These are phyloP conservation scores for Neoaliturus tenellus DNA, from an alignment of 2,888 invertebrate species.

Conservation along the genomic window DNA sequence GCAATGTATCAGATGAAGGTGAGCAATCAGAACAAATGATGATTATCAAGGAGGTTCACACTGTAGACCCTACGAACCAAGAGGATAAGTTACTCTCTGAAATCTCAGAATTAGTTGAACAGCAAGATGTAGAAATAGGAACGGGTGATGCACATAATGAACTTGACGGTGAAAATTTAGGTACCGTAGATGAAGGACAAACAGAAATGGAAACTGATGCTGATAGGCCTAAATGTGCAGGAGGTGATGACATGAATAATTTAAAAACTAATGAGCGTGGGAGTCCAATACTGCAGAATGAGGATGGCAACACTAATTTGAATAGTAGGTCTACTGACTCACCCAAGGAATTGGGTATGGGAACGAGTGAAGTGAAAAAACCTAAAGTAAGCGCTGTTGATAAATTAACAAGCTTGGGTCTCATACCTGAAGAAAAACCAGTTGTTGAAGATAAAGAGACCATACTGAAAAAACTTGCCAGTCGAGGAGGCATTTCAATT, in stretches of 20 bases:
- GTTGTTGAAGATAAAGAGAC: constrained; percentile 22
- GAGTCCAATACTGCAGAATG: no score
- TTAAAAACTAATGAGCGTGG: no score
- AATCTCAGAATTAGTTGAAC: constrained; percentile 11
- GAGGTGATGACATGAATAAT: background rate
- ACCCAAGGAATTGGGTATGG: constrained; percentile 8
- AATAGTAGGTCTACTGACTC: no score
- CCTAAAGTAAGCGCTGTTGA: constrained; percentile 16
- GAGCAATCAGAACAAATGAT: background rate
- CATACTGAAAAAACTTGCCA: constrained; percentile 18
- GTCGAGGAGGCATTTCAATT: constrained; percentile 22
- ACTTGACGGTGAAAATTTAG: background rate
- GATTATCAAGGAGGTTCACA: background rate
- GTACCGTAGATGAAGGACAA: background rate
- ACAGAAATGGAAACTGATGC: constrained; percentile 1
- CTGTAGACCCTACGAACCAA: background rate
- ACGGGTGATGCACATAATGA: no score
- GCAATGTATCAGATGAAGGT: background rate
- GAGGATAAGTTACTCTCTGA: constrained; percentile 18
- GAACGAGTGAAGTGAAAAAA: background rate
- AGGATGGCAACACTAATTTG: no score
- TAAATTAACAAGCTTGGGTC: constrained; percentile 25
- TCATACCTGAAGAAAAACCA: background rate
- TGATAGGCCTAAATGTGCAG: background rate
- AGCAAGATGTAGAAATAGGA: no score